Conservation (phyloP, 2,113 vertebrate species). For the Rhinolophus ferrumequinum region DNA sequence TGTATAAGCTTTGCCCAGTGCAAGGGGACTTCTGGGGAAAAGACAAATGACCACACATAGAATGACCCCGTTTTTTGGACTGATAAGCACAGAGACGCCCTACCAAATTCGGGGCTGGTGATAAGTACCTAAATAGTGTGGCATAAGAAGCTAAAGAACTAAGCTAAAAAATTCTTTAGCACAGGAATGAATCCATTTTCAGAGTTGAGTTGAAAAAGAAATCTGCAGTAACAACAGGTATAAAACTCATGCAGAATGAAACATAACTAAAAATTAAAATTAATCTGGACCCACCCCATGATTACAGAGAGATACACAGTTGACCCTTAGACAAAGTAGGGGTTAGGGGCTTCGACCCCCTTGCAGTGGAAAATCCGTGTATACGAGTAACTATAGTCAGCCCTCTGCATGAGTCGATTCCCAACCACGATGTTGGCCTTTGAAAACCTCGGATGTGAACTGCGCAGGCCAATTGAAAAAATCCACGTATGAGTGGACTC, state of each 20-base stretch:
- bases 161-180: neutral
- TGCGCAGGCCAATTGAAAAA: neutral
- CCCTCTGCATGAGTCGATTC: neutral
- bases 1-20: neutral
- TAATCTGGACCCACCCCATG: neutral
- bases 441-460: neutral
- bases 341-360: neutral
- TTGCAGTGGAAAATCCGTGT: neutral
- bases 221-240: neutral
- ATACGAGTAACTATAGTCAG: too few relatives aligned
- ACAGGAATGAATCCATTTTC: neutral
- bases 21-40: neutral
- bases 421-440: neutral
- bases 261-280: neutral
- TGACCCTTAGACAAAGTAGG: neutral
- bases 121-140: neutral
- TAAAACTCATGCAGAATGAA: neutral
- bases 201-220: neutral
- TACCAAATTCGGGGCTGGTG: neutral
- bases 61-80: neutral
- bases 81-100: neutral
- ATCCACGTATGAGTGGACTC: neutral
- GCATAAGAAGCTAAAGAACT: neutral
- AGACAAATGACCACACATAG: neutral
- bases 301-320: neutral